Base-by-base conservation (phyloP, 2,888 invertebrate species). In the Onchidella celtica region DNA sequence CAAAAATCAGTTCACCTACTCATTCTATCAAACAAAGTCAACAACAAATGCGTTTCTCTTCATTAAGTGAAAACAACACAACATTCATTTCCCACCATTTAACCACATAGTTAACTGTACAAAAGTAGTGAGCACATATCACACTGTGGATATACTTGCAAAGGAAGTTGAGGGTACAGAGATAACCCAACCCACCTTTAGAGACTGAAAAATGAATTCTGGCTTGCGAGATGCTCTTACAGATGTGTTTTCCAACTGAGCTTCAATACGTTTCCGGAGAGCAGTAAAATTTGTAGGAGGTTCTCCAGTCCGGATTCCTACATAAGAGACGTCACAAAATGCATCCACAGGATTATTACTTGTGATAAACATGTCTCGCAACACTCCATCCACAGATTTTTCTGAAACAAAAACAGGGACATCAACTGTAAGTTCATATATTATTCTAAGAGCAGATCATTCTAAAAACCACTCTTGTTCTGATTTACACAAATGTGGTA, bases 151-250 rank as follows among this genome's bases (percentile, higher is more conserved):
- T n/a, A n/a, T n/a, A n/a, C n/a, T n/a, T n/a, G n/a, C n/a, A n/a
- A n/a, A n/a, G n/a, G n/a, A n/a, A n/a, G n/a, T n/a, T n/a, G n/a
- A n/a, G n/a, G n/a, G n/a, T n/a, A n/a, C n/a, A n/a, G n/a, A n/a
- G n/a, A n/a, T n/a, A n/a, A n/a, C n/a, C n/a, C n/a, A n/a, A n/a
- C 85, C 88, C 88, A 95, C 95, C 93, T 96, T 95, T 80, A 97
- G 94, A 2, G 95, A 96, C 81, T 94, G 94, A 89, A 95, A 96
- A 68, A 96, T 95, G 81, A 96, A 94, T 85, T 95, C 94, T 0
- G 96, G 95, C 86, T 95, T 95, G 66, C 96, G 94, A 0, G 96
- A 95, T 0, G 96, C 96, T 83, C 96, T 94, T 9, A 96, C 95
- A n/a, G 95, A 94, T 9, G 95, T 96, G 89, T 96, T 96, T 79